Evolutionary conservation across 2,888 invertebrate species (phyloP), one percentile per base, ranked within the genome.

Genomic region (Branchipolynoe longqiensis): DNA sequence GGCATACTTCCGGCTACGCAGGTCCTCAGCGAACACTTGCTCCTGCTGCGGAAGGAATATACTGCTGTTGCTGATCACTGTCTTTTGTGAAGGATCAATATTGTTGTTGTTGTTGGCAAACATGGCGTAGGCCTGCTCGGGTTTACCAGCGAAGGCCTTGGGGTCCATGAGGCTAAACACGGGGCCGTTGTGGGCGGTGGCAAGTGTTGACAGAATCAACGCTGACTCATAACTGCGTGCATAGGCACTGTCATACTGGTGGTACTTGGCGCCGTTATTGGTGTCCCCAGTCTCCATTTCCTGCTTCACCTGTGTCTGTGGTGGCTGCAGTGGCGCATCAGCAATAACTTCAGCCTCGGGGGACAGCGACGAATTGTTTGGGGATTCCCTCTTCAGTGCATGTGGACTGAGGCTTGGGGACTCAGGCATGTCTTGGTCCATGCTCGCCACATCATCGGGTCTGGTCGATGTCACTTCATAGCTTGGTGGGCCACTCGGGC

Each of bases 381-480:
- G 54, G 3, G 41, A 41, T 48, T 78, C 78, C 54, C 54, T 41
- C 28, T 41, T 41, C 28, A 48, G 78, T 54, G 78, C 48, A 18
- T 78, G 78, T 18, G 78, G 78, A 48, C 78, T 78, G 0, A 78
- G 28, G 48, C 78, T 78, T 41, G 78, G 78, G 28, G 78, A 78
- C 31, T 78, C 78, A 18, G 41, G 41, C 3, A 48, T 78, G 25
- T 28, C 48, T 25, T 78, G 78, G 54, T 78, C 78, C 78, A 78
- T 28, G 28, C 78, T 78, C 22, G 48, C 78, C 2, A 48, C 78
- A 78, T 78, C 78, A 28, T 84, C 84, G n/a, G 84, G 84, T 40
- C 84, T 73, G 3, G 84, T 84, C 0, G 84, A 84, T 25, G 74
- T 54, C 28, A 78, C 84, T 58, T 84, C 84, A 62, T 62, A 84